Percentiles rank a stretch among this genome's conserved stretches.
phyloP scores from a whole-genome alignment of 2,113 vertebrate species.

The Haemorhous mexicanus region DNA sequence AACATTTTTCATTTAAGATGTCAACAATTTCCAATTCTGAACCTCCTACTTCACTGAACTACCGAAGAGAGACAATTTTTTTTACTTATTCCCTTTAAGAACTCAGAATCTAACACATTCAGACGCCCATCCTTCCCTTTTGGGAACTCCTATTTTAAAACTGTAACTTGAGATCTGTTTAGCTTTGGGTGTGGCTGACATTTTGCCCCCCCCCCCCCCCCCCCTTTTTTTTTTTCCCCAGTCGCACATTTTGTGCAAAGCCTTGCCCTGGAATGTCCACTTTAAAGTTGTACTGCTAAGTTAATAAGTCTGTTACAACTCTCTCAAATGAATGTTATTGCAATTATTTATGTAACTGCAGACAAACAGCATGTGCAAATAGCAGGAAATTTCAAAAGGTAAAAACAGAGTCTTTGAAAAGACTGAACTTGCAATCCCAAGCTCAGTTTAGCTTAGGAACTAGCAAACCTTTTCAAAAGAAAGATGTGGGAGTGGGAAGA shows the following conservation, averaged over 20 bases:
- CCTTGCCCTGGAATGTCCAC: neutral
- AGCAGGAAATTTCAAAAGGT: neutral
- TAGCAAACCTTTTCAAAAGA: neutral
- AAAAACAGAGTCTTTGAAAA: neutral
- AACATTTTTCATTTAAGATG: neutral
- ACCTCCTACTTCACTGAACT: neutral
- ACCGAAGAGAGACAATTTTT: neutral
- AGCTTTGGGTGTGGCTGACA: conserved; percentile 41
- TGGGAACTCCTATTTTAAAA: conserved; percentile 37
- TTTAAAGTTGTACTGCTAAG: conserved; percentile 1
- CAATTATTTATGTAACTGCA: conserved; percentile 5
- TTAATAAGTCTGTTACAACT: neutral
- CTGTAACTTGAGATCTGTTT: conserved; percentile 4
- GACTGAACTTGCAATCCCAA: neutral
- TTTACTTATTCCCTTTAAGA: neutral
- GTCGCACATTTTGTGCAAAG: conserved; percentile 13
- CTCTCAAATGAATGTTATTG: neutral
- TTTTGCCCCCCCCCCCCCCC: neutral
- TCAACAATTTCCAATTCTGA: neutral
- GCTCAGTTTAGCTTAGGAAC: neutral
- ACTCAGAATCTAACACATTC: neutral
- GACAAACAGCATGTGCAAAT: neutral
- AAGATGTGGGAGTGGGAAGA: neutral
- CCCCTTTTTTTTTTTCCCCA: neutral
- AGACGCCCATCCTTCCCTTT: neutral